Base-by-base conservation (phyloP, 2,113 vertebrate species). In the Psilopsiagon aymara region DNA sequence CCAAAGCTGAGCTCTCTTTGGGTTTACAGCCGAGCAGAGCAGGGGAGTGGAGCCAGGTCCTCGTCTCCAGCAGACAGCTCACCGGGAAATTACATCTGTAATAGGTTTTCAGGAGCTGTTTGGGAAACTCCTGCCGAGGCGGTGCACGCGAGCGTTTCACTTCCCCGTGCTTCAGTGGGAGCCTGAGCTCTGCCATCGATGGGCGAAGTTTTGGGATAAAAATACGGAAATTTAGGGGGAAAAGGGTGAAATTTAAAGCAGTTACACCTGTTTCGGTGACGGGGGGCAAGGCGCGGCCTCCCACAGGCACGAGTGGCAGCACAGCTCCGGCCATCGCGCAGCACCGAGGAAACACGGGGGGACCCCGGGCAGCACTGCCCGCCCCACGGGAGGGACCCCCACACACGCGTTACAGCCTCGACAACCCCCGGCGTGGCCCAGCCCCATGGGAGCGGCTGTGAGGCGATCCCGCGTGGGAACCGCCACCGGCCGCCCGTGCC, bases 141-240 rank as follows among this genome's bases (percentile, higher is more conserved):
- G 7, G 6, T n/a, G 6, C 27, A 23, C 0, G 1, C 5, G 2
- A 37, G 53, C 5, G 2, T 68, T 55, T 46, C 7, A 0, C 29
- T 63, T n/a, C 11, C 37, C 71, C 25, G 46, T 35, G 4, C 35
- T 63, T 43, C 0, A 5, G 20, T 6, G 27, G 63, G 28, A 85
- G 76, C 18, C 46, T 46, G 46, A 46, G 46, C 46, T 46, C 44
- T 46, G 44, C 44, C 53, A 55, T 18, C 3, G 6, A 77, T 1
- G 33, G 5, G 35, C 13, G 8, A 81, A 91, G 85, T 74, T 94
- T 83, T 10, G 51, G 41, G 24, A 55, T 28, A 52, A 24, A 21
- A 15, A 1, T 37, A 59, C 35, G 57, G 57, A 59, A 24, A 59
- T 15, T 24, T 10, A 23, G 33, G 57, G 8, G 20, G 12, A 28